Evolutionary conservation across 2,113 vertebrate genomes (phyloP).

Genomic region (Narcine bancroftii): DNA sequence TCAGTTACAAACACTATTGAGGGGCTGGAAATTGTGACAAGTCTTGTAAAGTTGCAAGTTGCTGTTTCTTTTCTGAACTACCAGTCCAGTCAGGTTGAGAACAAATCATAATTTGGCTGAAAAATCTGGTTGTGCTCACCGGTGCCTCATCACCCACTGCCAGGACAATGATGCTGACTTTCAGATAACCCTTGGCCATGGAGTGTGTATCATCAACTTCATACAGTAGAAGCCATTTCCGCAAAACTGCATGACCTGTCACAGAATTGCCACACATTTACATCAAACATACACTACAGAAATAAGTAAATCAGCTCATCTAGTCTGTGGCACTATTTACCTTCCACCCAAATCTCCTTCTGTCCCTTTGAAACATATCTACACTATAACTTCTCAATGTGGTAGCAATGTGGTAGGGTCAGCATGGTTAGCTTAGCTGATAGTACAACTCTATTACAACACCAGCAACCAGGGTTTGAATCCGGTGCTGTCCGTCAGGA

Average conservation of each 20-base stretch:
- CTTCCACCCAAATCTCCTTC: neutral
- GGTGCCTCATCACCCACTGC: slow-evolving; percentile 43
- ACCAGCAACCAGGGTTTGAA: too few species aligned
- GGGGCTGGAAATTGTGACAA: too few species aligned
- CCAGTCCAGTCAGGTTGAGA: neutral
- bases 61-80: too few species aligned
- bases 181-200: slow-evolving; percentile 49
- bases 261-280: slow-evolving; percentile 5
- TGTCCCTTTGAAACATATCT: neutral
- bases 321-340: too few species aligned
- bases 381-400: neutral
- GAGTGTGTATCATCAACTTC: slow-evolving; percentile 8
- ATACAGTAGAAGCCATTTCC: slow-evolving; percentile 56
- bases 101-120: neutral
- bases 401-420: too few species aligned
- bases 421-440: too few species aligned
- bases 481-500: too few species aligned
- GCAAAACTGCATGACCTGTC: slow-evolving; percentile 48
- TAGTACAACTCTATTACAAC: too few species aligned
- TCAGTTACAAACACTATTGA: too few species aligned
- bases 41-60: too few species aligned
- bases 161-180: slow-evolving; percentile 48
- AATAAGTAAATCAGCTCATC: neutral
- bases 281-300: neutral
- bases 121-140: slow-evolving; percentile 42